A percentile compares a stretch with the other conserved stretches of the same genome.
These are phyloP conservation scores for Metopia argyrocephala DNA, from an alignment of 2,888 invertebrate species.

Conservation along the genomic window DNA sequence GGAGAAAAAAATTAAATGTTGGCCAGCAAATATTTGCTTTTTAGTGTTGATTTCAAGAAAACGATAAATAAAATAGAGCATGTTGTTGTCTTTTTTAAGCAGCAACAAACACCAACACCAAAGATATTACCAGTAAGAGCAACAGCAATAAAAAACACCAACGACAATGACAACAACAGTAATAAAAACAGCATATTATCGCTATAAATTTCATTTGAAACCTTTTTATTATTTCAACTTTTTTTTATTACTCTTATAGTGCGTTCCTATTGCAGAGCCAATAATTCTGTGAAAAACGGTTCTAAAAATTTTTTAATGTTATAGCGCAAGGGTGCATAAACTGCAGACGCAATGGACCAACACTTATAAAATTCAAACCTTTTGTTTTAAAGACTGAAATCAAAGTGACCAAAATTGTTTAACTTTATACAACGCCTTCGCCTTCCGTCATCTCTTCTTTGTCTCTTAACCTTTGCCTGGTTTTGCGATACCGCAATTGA, in stretches of 20 bases:
- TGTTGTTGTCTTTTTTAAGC: slow-evolving; percentile 51
- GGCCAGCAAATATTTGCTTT: slow-evolving; percentile 37
- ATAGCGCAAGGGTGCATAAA: too few species aligned
- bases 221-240: neutral
- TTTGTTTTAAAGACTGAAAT: neutral
- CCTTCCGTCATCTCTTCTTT: neutral
- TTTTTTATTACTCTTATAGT: slow-evolving; percentile 27
- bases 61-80: slow-evolving; percentile 65
- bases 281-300: too few species aligned
- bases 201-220: slow-evolving; percentile 51
- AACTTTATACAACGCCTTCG: neutral
- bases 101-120: slow-evolving; percentile 13
- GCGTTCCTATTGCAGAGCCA: slow-evolving; percentile 46
- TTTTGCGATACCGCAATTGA: neutral
- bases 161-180: neutral
- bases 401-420: slow-evolving; percentile 53
- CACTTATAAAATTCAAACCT: neutral
- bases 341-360: neutral
- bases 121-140: neutral
- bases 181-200: neutral
- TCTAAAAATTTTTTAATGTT: too few species aligned
- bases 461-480: neutral
- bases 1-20: slow-evolving; percentile 18
- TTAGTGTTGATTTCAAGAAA: slow-evolving; percentile 63
- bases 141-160: neutral